These are phyloP conservation scores for Watsonalla cultraria DNA, from an alignment of 2,888 invertebrate species.

Conservation along the genomic window DNA sequence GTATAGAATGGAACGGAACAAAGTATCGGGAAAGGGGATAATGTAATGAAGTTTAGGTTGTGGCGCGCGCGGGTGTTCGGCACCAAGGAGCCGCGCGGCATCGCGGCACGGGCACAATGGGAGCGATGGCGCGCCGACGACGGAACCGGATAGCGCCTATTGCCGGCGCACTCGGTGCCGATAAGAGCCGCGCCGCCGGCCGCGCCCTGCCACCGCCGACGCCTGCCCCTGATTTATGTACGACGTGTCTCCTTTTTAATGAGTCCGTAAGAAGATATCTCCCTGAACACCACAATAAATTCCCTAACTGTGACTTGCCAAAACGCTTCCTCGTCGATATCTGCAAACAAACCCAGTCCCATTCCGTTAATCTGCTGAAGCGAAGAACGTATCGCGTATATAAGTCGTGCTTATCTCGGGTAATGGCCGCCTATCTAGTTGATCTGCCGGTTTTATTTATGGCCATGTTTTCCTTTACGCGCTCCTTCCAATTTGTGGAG, in stretches of 20 bases:
- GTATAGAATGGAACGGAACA: conserved; percentile 28
- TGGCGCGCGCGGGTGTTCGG: conserved; percentile 11
- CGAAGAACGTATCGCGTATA: conserved; percentile 68
- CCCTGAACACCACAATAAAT: conserved; percentile 71
- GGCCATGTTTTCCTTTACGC: conserved; percentile 77
- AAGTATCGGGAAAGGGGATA: conserved; percentile 52
- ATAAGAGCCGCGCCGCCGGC: conserved; percentile 48
- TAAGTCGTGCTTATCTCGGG: conserved; percentile 74
- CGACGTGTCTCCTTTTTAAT: conserved; percentile 78
- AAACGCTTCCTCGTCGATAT: conserved; percentile 73
- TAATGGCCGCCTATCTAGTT: conserved; percentile 77
- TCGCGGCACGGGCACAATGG: conserved; percentile 47
- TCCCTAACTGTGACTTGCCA: conserved; percentile 64
- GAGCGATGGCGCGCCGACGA: conserved; percentile 51
- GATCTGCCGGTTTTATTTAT: conserved; percentile 78
- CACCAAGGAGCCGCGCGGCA: conserved; percentile 6
- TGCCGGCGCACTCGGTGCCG: conserved; percentile 65
- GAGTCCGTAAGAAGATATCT: conserved; percentile 78
- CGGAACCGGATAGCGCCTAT: conserved; percentile 78
- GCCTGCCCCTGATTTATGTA: conserved; percentile 73
- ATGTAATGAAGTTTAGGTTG: conserved; percentile 60
- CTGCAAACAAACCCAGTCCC: conserved; percentile 70
- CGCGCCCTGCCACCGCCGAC: conserved; percentile 33
- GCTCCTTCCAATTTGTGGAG: conserved; percentile 77
- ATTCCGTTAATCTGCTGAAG: conserved; percentile 71